phyloP scores from a whole-genome alignment of 2,797 vertebrate species.

The Notoglanidium macrostoma region DNA sequence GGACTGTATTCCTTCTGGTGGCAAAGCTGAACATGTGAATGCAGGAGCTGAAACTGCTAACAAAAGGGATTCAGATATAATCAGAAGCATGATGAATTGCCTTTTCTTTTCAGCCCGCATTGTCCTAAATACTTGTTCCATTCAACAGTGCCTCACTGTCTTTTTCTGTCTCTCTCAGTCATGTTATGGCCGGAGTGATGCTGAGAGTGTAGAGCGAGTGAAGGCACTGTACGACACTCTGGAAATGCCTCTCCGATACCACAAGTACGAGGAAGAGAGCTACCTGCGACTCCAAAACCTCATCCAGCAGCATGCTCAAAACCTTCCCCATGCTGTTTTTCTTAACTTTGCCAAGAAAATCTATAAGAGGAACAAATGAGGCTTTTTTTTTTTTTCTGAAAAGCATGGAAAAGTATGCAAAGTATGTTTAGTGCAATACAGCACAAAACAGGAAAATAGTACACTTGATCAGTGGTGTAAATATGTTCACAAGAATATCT shows the following conservation, averaged over 20 bases:
- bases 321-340: constrained; percentile 83
- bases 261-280: constrained; percentile 84
- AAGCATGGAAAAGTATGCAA: background rate
- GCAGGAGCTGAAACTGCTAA: background rate
- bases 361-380: constrained; percentile 91
- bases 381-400: background rate
- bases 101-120: background rate
- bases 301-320: constrained; percentile 72
- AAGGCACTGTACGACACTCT: constrained; percentile 83
- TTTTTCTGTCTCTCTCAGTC: constrained; percentile 69
- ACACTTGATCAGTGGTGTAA: constrained; percentile 41
- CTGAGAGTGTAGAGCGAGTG: constrained; percentile 82
- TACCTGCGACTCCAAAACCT: constrained; percentile 82
- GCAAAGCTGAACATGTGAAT: background rate
- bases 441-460: background rate
- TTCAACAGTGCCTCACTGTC: background rate
- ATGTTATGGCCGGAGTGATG: constrained; percentile 85
- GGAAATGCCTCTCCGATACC: constrained; percentile 76
- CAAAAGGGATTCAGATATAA: background rate
- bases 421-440: constrained; percentile 24
- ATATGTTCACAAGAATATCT: constrained; percentile 47
- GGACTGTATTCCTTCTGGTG: background rate
- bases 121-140: background rate
- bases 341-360: constrained; percentile 85
- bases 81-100: background rate